Conservation (phyloP, 2,888 invertebrate species). For the Sphecodes monilicornis region DNA sequence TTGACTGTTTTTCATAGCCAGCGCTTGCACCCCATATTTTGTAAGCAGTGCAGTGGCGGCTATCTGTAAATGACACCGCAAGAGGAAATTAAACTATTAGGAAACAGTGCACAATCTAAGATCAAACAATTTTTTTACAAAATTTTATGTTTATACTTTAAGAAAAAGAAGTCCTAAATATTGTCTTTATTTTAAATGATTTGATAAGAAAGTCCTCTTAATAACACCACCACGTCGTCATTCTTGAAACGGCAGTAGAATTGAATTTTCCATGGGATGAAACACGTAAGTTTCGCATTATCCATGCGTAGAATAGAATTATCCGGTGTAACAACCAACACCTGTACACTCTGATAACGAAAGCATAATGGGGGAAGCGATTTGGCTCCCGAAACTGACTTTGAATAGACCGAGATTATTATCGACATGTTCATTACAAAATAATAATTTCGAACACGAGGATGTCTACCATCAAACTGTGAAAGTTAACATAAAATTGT, state of each 20-base stretch:
- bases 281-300: constrained; percentile 2
- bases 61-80: too few species aligned
- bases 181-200: too few species aligned
- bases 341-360: background rate
- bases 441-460: background rate
- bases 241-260: background rate
- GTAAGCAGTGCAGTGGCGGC: too few species aligned
- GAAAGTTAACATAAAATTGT: background rate
- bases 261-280: background rate
- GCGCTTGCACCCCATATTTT: too few species aligned
- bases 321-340: background rate
- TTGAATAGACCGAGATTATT: constrained; percentile 9
- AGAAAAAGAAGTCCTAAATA: too few species aligned
- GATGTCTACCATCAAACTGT: background rate
- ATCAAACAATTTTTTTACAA: too few species aligned
- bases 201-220: too few species aligned
- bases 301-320: background rate
- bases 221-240: background rate
- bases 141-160: too few species aligned
- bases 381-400: constrained; percentile 15
- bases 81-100: too few species aligned
- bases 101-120: too few species aligned
- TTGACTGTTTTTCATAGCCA: too few species aligned
- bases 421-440: background rate
- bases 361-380: constrained; percentile 16